A percentile compares a stretch with the other conserved stretches of the same genome.
phyloP scores from a whole-genome alignment of 2,888 invertebrate species.

The Melieria picta region DNA sequence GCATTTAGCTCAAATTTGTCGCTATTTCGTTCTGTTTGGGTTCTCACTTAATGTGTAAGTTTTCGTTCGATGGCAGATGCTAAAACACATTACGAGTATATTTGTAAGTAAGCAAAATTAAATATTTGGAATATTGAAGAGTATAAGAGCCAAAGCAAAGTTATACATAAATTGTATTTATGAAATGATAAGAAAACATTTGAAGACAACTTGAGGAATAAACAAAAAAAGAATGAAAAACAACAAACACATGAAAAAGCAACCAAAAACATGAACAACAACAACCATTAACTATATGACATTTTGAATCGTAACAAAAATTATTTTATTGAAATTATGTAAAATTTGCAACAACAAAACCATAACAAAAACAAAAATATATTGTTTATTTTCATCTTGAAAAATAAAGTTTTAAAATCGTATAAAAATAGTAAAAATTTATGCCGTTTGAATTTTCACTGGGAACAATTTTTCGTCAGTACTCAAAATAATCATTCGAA shows the following conservation, averaged over 20 bases:
- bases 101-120: slow-evolving; percentile 52
- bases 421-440: slow-evolving; percentile 63
- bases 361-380: slow-evolving; percentile 54
- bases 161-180: slow-evolving; percentile 34
- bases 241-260: slow-evolving; percentile 45
- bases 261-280: slow-evolving; percentile 43
- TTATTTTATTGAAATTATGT: slow-evolving; percentile 61
- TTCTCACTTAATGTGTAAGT: slow-evolving; percentile 36
- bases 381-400: slow-evolving; percentile 68
- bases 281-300: slow-evolving; percentile 62
- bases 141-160: slow-evolving; percentile 42
- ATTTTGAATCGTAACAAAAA: slow-evolving; percentile 63
- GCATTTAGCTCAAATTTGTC: neutral
- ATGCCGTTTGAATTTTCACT: too few relatives aligned
- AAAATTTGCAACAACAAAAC: slow-evolving; percentile 51
- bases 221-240: slow-evolving; percentile 49
- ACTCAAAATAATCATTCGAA: too few relatives aligned
- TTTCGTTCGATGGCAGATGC: slow-evolving; percentile 23
- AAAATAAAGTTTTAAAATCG: slow-evolving; percentile 68
- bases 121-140: slow-evolving; percentile 58
- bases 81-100: slow-evolving; percentile 21
- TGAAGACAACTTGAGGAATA: slow-evolving; percentile 42
- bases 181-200: slow-evolving; percentile 16
- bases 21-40: neutral
- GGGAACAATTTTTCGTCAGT: too few relatives aligned